Evolutionary conservation across 1,140 invertebrate species (phyloP).

Genomic region (Odontomachus brunneus): DNA sequence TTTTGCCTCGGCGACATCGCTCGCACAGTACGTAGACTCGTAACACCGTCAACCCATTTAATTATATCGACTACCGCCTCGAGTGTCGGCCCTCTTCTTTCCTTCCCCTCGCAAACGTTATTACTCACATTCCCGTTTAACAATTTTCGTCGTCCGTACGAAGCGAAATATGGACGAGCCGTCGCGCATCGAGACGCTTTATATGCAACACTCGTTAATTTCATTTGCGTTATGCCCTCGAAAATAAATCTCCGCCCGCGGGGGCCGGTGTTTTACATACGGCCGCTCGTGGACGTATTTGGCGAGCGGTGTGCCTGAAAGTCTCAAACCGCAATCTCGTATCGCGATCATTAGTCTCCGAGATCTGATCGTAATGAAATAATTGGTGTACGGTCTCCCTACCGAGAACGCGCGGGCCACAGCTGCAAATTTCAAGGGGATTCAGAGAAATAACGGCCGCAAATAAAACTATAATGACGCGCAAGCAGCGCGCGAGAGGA

Average conservation of each 20-base stretch:
- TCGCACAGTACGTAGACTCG: too few relatives aligned
- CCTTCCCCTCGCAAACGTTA: neutral
- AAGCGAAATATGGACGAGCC: neutral
- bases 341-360: conserved; percentile 69
- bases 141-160: neutral
- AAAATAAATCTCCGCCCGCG: conserved; percentile 56
- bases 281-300: conserved; percentile 42
- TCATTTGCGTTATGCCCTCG: conserved; percentile 55
- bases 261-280: conserved; percentile 55
- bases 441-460: conserved; percentile 45
- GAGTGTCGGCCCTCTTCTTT: too few relatives aligned
- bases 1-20: too few relatives aligned
- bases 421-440: conserved; percentile 58
- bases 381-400: conserved; percentile 57
- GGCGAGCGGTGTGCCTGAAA: conserved; percentile 39
- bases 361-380: conserved; percentile 70
- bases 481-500: neutral
- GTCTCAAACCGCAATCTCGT: conserved; percentile 46
- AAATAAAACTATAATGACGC: conserved; percentile 47
- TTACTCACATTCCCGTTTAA: neutral
- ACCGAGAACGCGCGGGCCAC: conserved; percentile 12
- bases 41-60: too few relatives aligned
- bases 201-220: conserved; percentile 65
- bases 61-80: too few relatives aligned
- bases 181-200: neutral